Conservation (phyloP, 2,113 vertebrate genomes). For the Arizona elegans region DNA sequence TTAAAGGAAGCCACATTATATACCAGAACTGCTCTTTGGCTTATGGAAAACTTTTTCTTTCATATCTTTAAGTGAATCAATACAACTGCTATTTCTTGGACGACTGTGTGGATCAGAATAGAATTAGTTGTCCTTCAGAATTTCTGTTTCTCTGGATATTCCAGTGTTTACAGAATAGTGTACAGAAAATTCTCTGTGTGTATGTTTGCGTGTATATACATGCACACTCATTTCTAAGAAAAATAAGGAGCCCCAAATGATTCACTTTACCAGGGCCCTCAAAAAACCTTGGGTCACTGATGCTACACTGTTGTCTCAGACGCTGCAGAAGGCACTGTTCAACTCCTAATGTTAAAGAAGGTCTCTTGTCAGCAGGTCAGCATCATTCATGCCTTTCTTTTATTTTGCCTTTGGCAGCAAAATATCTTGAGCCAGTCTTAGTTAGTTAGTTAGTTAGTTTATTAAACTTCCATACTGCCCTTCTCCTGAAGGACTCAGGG, state of each 20-base stretch:
- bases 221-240: not conserved
- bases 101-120: not conserved
- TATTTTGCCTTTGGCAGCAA: not conserved
- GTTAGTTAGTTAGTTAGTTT: too few relatives aligned
- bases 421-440: not conserved
- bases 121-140: not conserved
- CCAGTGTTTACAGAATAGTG: not conserved
- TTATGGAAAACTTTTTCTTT: not conserved
- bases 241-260: not conserved
- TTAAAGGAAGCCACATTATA: not conserved
- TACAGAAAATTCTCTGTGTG: not conserved
- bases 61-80: not conserved
- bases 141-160: not conserved
- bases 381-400: not conserved
- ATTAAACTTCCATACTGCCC: too few relatives aligned
- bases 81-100: not conserved
- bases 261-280: not conserved
- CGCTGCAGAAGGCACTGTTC: not conserved
- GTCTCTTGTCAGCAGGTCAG: not conserved
- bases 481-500: too few relatives aligned
- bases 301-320: not conserved
- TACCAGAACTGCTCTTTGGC: not conserved
- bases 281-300: not conserved
- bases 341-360: not conserved
- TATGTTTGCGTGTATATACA: not conserved